Evolutionary conservation across 2,113 vertebrate genomes (phyloP).

Genomic region (Psilopsiagon aymara): DNA sequence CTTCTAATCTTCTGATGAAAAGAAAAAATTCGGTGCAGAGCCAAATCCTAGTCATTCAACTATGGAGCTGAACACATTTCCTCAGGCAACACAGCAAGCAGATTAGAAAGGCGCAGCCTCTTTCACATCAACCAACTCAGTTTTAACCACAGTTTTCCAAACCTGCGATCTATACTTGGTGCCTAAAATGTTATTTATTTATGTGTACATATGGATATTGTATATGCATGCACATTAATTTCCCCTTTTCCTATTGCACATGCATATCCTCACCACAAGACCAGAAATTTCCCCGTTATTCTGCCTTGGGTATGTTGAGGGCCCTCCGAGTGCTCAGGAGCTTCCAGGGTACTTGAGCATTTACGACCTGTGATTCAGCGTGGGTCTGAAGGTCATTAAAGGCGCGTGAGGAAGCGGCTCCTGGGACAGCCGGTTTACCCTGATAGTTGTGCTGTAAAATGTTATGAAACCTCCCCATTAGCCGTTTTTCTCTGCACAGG

Average conservation of each 20-base stretch:
- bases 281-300: neutral
- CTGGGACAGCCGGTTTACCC: neutral
- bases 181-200: neutral
- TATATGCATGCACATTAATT: neutral
- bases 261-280: neutral
- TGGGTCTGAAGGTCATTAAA: slow-evolving; percentile 51
- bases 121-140: neutral
- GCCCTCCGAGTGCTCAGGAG: neutral
- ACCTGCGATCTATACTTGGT: neutral
- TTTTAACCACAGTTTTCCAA: neutral
- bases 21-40: neutral
- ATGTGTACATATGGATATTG: neutral
- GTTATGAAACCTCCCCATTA: neutral
- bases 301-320: neutral
- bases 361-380: slow-evolving; percentile 13
- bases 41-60: neutral
- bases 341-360: slow-evolving; percentile 5
- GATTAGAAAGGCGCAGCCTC: neutral
- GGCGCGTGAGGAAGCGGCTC: neutral
- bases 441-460: slow-evolving; percentile 5
- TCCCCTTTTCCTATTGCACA: neutral
- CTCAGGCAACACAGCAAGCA: neutral
- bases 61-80: neutral
- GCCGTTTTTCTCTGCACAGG: neutral
- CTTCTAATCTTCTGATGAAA: slow-evolving; percentile 10